These are phyloP conservation scores for Cyanoderma ruficeps DNA, from an alignment of 2,113 vertebrate species.

Conservation along the genomic window DNA sequence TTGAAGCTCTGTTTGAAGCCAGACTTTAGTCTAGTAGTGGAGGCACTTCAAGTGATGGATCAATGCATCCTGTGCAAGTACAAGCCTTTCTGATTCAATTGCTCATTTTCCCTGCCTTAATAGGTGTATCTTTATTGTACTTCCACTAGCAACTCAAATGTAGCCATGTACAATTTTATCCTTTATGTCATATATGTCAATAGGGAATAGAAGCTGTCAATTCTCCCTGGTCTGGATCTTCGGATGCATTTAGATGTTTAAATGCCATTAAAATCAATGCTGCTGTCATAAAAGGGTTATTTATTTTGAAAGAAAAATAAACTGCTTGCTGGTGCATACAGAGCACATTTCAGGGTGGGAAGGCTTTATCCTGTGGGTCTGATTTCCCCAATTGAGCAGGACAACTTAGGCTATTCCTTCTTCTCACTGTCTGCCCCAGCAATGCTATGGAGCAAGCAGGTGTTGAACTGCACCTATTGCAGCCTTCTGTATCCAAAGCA, in stretches of 20 bases:
- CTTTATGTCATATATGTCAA: neutral
- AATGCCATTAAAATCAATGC: slow-evolving; percentile 12
- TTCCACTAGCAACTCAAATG: neutral
- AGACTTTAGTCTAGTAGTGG: neutral
- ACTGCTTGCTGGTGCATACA: neutral
- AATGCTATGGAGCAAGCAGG: neutral
- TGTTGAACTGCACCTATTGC: neutral
- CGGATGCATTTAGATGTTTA: neutral
- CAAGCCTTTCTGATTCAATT: neutral
- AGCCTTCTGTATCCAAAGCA: neutral
- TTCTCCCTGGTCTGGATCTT: neutral
- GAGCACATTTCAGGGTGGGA: neutral
- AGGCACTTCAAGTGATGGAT: slow-evolving; percentile 8
- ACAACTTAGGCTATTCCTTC: neutral
- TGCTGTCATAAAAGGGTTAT: neutral
- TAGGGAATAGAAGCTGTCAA: neutral
- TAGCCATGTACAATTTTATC: neutral
- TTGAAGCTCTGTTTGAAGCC: slow-evolving; percentile 22
- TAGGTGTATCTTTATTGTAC: slow-evolving; percentile 1
- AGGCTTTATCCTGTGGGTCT: neutral
- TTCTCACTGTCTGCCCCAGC: rapidly evolving
- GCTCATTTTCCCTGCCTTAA: slow-evolving; percentile 6
- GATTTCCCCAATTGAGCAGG: neutral
- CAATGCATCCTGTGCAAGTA: neutral
- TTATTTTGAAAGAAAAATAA: slow-evolving; percentile 1